Evolutionary conservation across 2,888 invertebrate species (phyloP).

Genomic region (Malacosoma neustria): DNA sequence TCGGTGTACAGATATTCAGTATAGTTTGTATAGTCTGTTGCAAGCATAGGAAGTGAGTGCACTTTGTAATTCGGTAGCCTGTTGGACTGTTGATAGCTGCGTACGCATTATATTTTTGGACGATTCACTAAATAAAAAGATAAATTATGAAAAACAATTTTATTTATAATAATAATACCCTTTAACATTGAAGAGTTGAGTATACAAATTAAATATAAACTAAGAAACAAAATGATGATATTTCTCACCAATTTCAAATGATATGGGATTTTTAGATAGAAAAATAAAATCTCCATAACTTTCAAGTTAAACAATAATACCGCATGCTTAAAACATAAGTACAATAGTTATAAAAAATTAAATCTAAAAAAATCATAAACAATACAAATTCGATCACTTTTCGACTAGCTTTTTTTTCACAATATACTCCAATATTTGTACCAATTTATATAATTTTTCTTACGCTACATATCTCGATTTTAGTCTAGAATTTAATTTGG

Average conservation of each 20-base stretch:
- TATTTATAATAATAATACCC: constrained; percentile 27
- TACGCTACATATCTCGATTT: too few species aligned
- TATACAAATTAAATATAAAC: background rate
- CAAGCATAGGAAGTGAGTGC: constrained; percentile 40
- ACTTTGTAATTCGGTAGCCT: constrained; percentile 51
- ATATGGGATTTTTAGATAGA: too few species aligned
- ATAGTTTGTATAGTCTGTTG: constrained; percentile 28
- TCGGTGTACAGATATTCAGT: constrained; percentile 9
- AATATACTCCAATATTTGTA: background rate
- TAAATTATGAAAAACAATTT: constrained; percentile 34
- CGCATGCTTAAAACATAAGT: background rate
- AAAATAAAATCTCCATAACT: too few species aligned
- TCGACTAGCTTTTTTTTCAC: background rate
- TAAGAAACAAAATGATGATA: too few species aligned
- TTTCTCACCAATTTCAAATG: too few species aligned
- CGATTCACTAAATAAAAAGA: constrained; percentile 61
- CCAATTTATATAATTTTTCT: background rate
- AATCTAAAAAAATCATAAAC: background rate
- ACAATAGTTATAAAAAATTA: background rate
- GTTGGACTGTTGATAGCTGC: constrained; percentile 53
- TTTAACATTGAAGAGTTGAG: constrained; percentile 6
- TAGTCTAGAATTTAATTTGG: too few species aligned
- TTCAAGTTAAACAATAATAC: background rate
- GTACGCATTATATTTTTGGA: constrained; percentile 69
- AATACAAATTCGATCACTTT: background rate